A percentile compares a stretch with the other conserved stretches of the same genome.
phyloP scores from a whole-genome alignment of 2,113 vertebrate species.

The Brienomyrus brachyistius region DNA sequence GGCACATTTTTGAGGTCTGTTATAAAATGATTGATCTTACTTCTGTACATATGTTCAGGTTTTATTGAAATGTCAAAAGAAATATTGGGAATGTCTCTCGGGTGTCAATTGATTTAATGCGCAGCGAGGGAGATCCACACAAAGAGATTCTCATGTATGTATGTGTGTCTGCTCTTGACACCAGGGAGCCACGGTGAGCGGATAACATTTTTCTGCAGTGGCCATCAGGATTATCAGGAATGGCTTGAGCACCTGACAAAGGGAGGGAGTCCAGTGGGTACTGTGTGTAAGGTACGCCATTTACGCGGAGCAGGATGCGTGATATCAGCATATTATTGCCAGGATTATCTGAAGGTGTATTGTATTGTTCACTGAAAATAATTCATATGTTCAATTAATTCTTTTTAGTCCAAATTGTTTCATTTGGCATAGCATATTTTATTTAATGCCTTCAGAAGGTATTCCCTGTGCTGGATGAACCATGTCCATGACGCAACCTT shows the following conservation, averaged over 20 bases:
- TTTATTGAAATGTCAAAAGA: neutral
- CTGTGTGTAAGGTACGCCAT: constrained; percentile 37
- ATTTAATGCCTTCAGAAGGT: neutral
- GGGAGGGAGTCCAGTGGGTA: constrained; percentile 61
- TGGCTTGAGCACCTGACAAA: constrained; percentile 91
- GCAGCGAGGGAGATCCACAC: neutral
- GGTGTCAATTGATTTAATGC: neutral
- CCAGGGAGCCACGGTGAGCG: constrained; percentile 83
- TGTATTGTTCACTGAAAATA: neutral
- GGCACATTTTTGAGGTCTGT: neutral
- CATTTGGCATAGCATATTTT: neutral
- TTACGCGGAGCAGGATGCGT: neutral
- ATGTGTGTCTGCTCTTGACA: neutral
- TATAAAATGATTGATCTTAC: neutral
- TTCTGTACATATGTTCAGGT: neutral
- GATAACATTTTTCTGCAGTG: constrained; percentile 83
- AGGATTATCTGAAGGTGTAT: neutral
- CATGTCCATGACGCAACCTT: neutral
- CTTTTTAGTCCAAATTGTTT: neutral
- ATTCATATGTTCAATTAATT: neutral
- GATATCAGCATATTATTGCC: neutral
- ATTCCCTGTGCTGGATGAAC: neutral
- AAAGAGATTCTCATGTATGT: neutral
- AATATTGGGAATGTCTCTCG: neutral
- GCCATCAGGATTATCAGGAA: constrained; percentile 80